These are phyloP conservation scores for Sesamia nonagrioides DNA, from an alignment of 1,140 invertebrate species.

Conservation along the genomic window DNA sequence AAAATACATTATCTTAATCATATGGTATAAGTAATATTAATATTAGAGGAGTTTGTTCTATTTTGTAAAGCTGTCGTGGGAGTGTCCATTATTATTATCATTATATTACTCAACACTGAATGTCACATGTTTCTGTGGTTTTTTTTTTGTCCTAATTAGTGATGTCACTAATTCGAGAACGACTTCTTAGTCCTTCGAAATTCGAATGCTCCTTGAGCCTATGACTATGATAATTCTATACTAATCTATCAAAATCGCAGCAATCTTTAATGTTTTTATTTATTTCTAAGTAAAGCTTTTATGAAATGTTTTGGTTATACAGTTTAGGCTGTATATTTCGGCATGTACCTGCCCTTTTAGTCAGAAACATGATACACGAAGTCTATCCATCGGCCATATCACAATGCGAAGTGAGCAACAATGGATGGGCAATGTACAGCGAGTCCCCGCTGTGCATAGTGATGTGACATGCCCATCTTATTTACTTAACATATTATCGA, in stretches of 20 bases:
- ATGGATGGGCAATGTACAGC: conserved; percentile 58
- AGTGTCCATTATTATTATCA: neutral
- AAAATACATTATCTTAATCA: conserved; percentile 71
- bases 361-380: conserved; percentile 23
- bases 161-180: conserved; percentile 20
- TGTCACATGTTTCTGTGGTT: conserved; percentile 34
- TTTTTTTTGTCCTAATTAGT: conserved; percentile 38
- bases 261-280: neutral
- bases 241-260: conserved; percentile 8
- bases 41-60: conserved; percentile 15
- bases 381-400: conserved; percentile 45
- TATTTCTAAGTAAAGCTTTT: neutral
- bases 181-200: neutral
- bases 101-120: conserved; percentile 6
- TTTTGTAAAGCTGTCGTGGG: conserved; percentile 24
- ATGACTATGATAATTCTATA: neutral
- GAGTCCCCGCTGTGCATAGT: conserved; percentile 58
- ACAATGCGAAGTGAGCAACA: conserved; percentile 68
- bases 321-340: conserved; percentile 1
- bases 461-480: conserved; percentile 45
- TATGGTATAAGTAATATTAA: conserved; percentile 17
- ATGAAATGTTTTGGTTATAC: neutral
- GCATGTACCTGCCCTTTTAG: neutral
- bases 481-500: conserved; percentile 27
- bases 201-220: neutral